Evolutionary conservation across 1,140 invertebrate genomes (phyloP).

Genomic region (Thalassaphorura encarpata): DNA sequence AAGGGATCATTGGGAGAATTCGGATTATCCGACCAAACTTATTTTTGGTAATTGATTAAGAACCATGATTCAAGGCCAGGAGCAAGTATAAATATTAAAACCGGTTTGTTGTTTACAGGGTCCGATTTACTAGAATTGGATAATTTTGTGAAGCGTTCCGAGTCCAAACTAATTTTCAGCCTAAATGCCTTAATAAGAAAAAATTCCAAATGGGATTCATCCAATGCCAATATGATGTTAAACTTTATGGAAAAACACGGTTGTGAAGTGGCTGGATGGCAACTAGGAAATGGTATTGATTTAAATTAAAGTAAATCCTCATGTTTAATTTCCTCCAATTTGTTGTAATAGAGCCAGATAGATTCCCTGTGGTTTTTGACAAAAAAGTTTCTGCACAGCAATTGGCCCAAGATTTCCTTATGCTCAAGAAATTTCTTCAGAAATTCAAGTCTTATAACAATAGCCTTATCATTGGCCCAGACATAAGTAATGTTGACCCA

Average conservation of each 20-base stretch:
- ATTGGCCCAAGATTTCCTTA: slow-evolving; percentile 51
- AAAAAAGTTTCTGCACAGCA: slow-evolving; percentile 44
- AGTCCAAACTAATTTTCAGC: slow-evolving; percentile 53
- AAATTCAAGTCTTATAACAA: slow-evolving; percentile 43
- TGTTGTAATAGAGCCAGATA: slow-evolving; percentile 58
- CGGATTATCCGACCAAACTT: no score
- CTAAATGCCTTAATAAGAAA: slow-evolving; percentile 54
- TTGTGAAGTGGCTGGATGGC: slow-evolving; percentile 50
- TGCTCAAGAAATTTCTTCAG: slow-evolving; percentile 46
- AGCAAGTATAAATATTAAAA: no score
- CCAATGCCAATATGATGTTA: slow-evolving; percentile 53
- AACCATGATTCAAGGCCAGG: no score
- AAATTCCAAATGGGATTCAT: slow-evolving; percentile 46
- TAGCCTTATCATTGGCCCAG: slow-evolving; percentile 54
- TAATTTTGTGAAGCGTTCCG: slow-evolving; percentile 45
- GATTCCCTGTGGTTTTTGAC: slow-evolving; percentile 52
- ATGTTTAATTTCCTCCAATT: slow-evolving; percentile 30
- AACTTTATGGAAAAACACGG: slow-evolving; percentile 44
- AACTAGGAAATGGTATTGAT: slow-evolving; percentile 58
- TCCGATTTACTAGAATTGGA: slow-evolving; percentile 50
- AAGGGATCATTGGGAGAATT: no score
- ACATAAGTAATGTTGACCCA: slow-evolving; percentile 42
- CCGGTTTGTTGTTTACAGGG: no score
- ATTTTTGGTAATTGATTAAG: no score
- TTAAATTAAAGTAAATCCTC: neutral